These are phyloP conservation scores for Hylaea fasciaria DNA, from an alignment of 2,888 invertebrate genomes.

Conservation along the genomic window DNA sequence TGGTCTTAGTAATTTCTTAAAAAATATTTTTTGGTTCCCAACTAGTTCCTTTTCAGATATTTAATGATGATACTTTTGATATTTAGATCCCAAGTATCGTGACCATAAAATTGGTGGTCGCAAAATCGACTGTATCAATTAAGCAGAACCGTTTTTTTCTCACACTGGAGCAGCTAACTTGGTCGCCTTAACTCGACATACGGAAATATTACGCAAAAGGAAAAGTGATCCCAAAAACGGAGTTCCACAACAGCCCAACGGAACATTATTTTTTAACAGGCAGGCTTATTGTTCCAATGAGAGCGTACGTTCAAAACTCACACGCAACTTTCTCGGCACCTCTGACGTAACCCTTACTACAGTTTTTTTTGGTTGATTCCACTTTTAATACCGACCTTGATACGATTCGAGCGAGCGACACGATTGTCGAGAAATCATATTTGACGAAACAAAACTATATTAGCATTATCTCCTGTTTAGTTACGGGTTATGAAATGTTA, in stretches of 20 bases:
- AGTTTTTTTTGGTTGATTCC: constrained; percentile 63
- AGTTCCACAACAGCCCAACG: constrained; percentile 46
- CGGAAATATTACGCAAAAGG: constrained; percentile 8
- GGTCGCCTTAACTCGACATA: no score
- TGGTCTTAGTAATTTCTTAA: no score
- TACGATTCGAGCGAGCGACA: constrained; percentile 61
- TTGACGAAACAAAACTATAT: constrained; percentile 63
- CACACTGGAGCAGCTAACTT: no score
- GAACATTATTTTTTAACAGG: constrained; percentile 46
- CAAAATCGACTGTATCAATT: no score
- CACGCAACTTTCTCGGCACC: constrained; percentile 66
- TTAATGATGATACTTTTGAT: no score
- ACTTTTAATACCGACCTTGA: constrained; percentile 69
- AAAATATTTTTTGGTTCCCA: no score
- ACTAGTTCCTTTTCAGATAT: no score
- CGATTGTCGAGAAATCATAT: constrained; percentile 68
- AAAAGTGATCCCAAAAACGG: constrained; percentile 35
- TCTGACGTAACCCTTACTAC: constrained; percentile 69
- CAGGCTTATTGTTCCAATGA: constrained; percentile 54
- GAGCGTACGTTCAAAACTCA: constrained; percentile 42
- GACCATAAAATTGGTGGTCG: no score
- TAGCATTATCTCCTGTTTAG: constrained; percentile 65
- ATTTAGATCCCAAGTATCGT: no score
- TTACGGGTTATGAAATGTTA: constrained; percentile 59
- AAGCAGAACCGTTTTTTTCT: no score